phyloP scores from a whole-genome alignment of 2,113 vertebrate genomes.

The Colossoma macropomum region DNA sequence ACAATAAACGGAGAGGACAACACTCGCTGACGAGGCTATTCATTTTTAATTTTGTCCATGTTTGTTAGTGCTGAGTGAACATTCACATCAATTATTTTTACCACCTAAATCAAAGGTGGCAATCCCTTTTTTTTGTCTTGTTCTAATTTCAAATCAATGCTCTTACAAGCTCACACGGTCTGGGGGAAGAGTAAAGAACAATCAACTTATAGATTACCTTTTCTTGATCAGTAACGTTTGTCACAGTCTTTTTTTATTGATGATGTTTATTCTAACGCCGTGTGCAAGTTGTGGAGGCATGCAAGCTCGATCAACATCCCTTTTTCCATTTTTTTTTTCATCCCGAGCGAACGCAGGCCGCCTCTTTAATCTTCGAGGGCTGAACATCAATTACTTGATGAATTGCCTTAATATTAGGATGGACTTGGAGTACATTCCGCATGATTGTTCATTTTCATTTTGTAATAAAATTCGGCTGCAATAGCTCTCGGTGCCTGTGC shows the following conservation, averaged over 20 bases:
- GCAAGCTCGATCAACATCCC: neutral
- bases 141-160: slow-evolving; percentile 18
- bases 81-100: neutral
- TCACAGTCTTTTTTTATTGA: neutral
- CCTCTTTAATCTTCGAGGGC: slow-evolving; percentile 39
- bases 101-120: neutral
- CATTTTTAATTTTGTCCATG: slow-evolving; percentile 50
- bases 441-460: slow-evolving; percentile 44
- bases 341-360: neutral
- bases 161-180: slow-evolving; percentile 10
- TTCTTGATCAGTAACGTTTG: neutral
- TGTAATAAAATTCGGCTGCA: slow-evolving; percentile 33
- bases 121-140: neutral
- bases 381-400: slow-evolving; percentile 59
- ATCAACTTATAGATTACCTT: slow-evolving; percentile 29
- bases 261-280: slow-evolving; percentile 4
- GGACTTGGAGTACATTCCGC: slow-evolving; percentile 43
- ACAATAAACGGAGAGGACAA: slow-evolving; percentile 39
- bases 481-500: neutral
- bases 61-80: neutral
- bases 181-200: slow-evolving; percentile 1
- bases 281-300: neutral
- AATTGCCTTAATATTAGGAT: slow-evolving; percentile 64
- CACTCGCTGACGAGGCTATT: slow-evolving; percentile 39
- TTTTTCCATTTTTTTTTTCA: neutral